A percentile compares a stretch with the other conserved stretches of the same genome.
Conservation (phyloP, 2,888 invertebrate species). For the Oscheius myriophilus region DNA sequence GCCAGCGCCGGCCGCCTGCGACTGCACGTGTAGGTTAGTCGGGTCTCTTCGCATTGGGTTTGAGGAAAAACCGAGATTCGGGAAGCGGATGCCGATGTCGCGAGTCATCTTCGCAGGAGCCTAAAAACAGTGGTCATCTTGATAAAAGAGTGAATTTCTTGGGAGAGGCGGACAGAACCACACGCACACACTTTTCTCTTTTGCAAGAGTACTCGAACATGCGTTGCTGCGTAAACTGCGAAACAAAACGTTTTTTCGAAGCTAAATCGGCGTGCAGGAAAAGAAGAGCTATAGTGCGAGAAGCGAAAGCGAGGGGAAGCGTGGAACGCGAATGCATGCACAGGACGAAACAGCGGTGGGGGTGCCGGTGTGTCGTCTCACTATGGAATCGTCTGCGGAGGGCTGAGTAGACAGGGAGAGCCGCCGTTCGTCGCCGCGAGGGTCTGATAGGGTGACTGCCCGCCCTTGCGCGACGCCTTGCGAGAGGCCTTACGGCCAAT, state of each 20-base stretch:
- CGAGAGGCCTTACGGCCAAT: conserved; percentile 33
- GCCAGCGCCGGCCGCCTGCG: conserved; percentile 2
- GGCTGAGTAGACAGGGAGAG: conserved; percentile 34
- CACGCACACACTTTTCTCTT: not conserved
- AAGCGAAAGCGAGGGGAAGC: conserved; percentile 14
- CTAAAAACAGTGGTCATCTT: conserved; percentile 33
- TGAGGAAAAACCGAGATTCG: conserved; percentile 49
- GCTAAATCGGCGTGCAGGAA: conserved; percentile 3
- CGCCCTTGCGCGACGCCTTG: conserved; percentile 34
- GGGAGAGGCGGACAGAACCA: not conserved
- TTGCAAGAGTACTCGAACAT: no score
- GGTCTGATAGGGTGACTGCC: conserved; percentile 23
- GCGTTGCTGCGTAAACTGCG: no score
- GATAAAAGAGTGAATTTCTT: not conserved
- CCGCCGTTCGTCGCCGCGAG: conserved; percentile 22
- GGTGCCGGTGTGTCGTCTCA: conserved; percentile 13
- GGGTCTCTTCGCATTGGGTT: conserved; percentile 28
- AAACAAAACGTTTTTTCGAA: no score
- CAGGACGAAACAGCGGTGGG: conserved; percentile 6
- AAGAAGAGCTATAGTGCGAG: not conserved
- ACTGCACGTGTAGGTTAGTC: conserved; percentile 22
- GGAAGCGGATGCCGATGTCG: conserved; percentile 55
- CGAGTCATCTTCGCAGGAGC: conserved; percentile 49
- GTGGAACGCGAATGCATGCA: conserved; percentile 6
- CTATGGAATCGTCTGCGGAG: conserved; percentile 30